A percentile compares a stretch with the other conserved stretches of the same genome.
These are phyloP conservation scores for Dynastes tityus DNA, from an alignment of 2,888 invertebrate species.

Conservation along the genomic window DNA sequence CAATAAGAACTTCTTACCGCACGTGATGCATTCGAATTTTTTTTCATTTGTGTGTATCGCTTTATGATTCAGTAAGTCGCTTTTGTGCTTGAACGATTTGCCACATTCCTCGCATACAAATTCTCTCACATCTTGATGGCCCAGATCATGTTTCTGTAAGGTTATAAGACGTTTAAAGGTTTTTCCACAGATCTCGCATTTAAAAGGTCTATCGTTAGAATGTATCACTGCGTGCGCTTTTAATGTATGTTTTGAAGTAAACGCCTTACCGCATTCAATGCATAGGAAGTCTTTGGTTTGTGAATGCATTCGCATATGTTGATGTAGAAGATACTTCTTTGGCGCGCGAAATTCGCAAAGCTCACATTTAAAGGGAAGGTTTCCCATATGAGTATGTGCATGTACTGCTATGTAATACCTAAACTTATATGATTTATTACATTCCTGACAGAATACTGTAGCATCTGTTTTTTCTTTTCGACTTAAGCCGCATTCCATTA, in stretches of 20 bases:
- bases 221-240: not conserved
- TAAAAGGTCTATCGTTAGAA: not conserved
- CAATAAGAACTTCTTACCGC: slow-evolving; percentile 10
- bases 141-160: not conserved
- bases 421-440: not conserved
- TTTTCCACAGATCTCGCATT: not conserved
- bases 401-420: not conserved
- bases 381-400: not conserved
- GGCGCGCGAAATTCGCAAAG: not conserved
- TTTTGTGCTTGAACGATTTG: not conserved
- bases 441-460: not conserved
- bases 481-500: not conserved
- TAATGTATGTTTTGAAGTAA: not conserved
- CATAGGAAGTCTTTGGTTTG: not conserved
- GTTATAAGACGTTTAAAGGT: not conserved
- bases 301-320: not conserved
- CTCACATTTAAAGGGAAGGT: not conserved
- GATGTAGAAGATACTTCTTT: not conserved
- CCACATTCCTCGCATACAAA: slow-evolving; percentile 14
- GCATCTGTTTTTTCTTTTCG: not conserved
- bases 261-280: not conserved
- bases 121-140: not conserved
- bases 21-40: not conserved
- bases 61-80: not conserved
- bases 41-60: not conserved